Base-by-base conservation (phyloP, 23 tunicate genomes). In the Corella eumyota region DNA sequence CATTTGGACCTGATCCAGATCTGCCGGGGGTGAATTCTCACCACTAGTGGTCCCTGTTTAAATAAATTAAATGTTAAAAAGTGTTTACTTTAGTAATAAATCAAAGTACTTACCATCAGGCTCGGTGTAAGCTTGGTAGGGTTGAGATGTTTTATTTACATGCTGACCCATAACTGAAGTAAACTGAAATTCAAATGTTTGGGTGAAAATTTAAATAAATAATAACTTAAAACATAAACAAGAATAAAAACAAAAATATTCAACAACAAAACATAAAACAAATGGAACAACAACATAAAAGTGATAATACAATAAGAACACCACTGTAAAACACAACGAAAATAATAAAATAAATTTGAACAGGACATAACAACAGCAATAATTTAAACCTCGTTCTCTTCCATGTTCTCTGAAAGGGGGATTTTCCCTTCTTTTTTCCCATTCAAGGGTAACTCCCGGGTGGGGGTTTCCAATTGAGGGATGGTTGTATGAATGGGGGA, bases 1-100 rank as follows among this genome's bases (percentile, higher is more conserved):
- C 95, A 86, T 86, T 59, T 86, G 79, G 45, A 60, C 66, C 19
- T 37, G 71, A 22, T 60, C 81, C 3, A 59, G 26, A 9, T 67
- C 81, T 1, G 25, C 31, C 9, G 25, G 34, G 17, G 68, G 68
- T 51, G 15, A 6, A n/a, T n/a, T n/a, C n/a, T n/a, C n/a, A n/a
- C n/a, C n/a, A n/a, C n/a, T n/a, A n/a, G n/a, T n/a, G n/a, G n/a
- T n/a, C n/a, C n/a, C n/a, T n/a, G n/a, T n/a, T n/a, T n/a, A n/a
- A n/a, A n/a, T n/a, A n/a, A n/a, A n/a, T n/a, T n/a, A n/a, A n/a
- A n/a, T n/a, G n/a, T n/a, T n/a, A n/a, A n/a, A n/a, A n/a, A n/a
- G n/a, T n/a, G n/a, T n/a, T n/a, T n/a, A n/a, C n/a, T n/a, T n/a
- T n/a, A n/a, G n/a, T n/a, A n/a, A n/a, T n/a, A n/a, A n/a, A n/a